These are phyloP conservation scores for Gavia stellata DNA, from an alignment of 2,113 vertebrate genomes.

Conservation along the genomic window DNA sequence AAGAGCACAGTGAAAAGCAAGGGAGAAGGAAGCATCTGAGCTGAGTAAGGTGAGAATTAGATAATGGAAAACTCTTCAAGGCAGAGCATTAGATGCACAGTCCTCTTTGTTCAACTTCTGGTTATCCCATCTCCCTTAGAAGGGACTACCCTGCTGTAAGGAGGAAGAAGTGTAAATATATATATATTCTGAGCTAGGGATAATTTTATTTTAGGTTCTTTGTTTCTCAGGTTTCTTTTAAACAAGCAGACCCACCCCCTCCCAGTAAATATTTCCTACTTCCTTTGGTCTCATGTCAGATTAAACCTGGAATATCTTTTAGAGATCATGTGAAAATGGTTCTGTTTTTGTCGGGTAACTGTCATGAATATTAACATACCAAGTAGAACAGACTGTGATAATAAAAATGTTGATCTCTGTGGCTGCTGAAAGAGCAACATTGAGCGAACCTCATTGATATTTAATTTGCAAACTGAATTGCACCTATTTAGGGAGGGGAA, in stretches of 20 bases:
- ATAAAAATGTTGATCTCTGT: constrained; percentile 17
- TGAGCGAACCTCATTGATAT: background rate
- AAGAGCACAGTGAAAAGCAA: background rate
- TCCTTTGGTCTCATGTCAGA: background rate
- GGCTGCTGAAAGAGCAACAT: background rate
- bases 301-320: background rate
- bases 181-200: background rate
- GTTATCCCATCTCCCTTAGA: background rate
- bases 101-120: background rate
- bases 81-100: background rate
- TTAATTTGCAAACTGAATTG: constrained; percentile 24
- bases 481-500: background rate
- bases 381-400: background rate
- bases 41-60: background rate
- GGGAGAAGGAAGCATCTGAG: background rate
- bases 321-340: background rate
- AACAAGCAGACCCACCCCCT: background rate
- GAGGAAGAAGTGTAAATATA: background rate
- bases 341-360: background rate
- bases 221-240: background rate
- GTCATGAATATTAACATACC: background rate
- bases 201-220: background rate
- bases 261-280: background rate
- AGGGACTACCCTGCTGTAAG: background rate
- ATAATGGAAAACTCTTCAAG: background rate